A percentile compares a stretch with the other conserved stretches of the same genome.
phyloP scores from a whole-genome alignment of 35 echinoderm and acorn worm genomes.

The Diadema setosum region DNA sequence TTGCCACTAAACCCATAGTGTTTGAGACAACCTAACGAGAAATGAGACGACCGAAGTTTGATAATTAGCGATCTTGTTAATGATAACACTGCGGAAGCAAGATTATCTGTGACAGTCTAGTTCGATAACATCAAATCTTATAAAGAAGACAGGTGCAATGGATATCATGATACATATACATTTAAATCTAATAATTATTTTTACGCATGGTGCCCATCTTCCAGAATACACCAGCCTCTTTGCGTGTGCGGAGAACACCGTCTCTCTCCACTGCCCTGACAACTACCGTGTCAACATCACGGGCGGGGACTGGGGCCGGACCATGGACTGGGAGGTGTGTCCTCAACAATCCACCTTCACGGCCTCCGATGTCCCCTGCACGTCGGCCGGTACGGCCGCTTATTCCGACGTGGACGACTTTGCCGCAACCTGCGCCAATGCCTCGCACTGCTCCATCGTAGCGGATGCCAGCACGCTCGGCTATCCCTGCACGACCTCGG shows the following conservation, averaged over 20 bases:
- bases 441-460: slow-evolving; percentile 28
- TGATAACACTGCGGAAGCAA: too few relatives aligned
- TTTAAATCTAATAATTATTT: too few relatives aligned
- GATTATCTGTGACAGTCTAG: too few relatives aligned
- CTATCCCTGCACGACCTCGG: slow-evolving; percentile 41
- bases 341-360: slow-evolving; percentile 34
- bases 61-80: too few relatives aligned
- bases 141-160: too few relatives aligned
- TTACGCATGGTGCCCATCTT: too few relatives aligned
- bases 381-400: not conserved
- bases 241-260: slow-evolving; percentile 50
- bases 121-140: too few relatives aligned
- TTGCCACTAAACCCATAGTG: too few relatives aligned
- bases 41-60: too few relatives aligned
- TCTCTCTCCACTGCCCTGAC: slow-evolving; percentile 35
- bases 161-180: too few relatives aligned
- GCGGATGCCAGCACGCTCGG: slow-evolving; percentile 4
- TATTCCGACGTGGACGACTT: not conserved
- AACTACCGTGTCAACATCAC: slow-evolving; percentile 73
- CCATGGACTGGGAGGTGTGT: slow-evolving; percentile 52
- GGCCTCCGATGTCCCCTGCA: slow-evolving; percentile 25
- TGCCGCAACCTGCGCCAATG: not conserved
- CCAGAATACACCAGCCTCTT: slow-evolving; percentile 48
- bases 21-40: too few relatives aligned
- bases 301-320: slow-evolving; percentile 49